Evolutionary conservation across 2,113 vertebrate species (phyloP).

Genomic region (Megatriorchis doriae): DNA sequence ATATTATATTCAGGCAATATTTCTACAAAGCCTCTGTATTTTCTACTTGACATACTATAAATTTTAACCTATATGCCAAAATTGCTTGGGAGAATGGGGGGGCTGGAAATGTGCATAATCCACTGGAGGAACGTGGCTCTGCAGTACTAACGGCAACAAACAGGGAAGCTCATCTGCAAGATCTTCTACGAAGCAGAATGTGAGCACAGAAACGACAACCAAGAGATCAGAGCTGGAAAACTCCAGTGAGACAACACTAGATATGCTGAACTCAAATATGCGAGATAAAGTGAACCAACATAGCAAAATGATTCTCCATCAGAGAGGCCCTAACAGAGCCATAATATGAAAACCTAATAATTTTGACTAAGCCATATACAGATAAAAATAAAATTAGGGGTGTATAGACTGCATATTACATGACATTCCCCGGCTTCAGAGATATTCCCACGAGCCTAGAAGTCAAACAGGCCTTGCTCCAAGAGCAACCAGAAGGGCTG

Average conservation of each 20-base stretch:
- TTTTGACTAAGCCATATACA: background rate
- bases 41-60: background rate
- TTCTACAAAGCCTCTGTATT: background rate
- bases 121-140: accelerated
- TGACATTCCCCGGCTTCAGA: background rate
- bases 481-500: background rate
- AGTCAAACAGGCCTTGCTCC: background rate
- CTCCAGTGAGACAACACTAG: background rate
- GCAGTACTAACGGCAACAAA: background rate
- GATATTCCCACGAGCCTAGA: background rate
- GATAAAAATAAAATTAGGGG: background rate
- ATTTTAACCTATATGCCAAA: background rate
- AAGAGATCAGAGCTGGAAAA: background rate
- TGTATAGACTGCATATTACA: accelerated
- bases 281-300: too few relatives aligned
- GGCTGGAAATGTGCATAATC: background rate
- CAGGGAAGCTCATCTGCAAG: background rate
- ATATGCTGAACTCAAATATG: background rate
- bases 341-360: background rate
- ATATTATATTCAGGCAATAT: background rate
- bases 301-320: background rate
- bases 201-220: background rate
- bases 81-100: background rate
- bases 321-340: background rate
- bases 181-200: background rate